Evolutionary conservation across 2,888 invertebrate species (phyloP).

Genomic region (Dicranocentrus wangi): DNA sequence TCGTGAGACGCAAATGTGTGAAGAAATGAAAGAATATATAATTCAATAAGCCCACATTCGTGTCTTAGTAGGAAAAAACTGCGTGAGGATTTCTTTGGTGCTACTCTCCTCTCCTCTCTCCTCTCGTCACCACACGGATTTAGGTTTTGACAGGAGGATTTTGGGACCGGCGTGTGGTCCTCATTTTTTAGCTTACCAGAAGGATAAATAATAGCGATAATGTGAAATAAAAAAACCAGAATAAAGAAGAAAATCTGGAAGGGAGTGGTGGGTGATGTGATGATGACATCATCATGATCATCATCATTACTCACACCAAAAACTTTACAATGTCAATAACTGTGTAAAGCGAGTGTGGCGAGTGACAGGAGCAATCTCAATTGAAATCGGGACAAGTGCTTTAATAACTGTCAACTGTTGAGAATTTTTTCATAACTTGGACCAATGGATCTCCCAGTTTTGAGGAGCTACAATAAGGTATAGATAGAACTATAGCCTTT

Average conservation of each 20-base stretch:
- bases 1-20: neutral
- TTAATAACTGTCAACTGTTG: too few relatives aligned
- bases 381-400: too few relatives aligned
- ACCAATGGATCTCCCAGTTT: too few relatives aligned
- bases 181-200: neutral
- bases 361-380: too few relatives aligned
- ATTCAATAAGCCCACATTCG: constrained; percentile 10
- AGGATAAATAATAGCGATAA: neutral
- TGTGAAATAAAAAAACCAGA: neutral
- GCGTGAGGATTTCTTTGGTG: neutral
- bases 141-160: constrained; percentile 44
- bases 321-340: too few relatives aligned
- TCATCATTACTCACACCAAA: neutral
- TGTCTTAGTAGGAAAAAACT: neutral
- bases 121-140: constrained; percentile 16
- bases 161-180: constrained; percentile 45
- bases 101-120: neutral
- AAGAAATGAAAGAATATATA: constrained; percentile 9
- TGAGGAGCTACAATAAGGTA: too few relatives aligned
- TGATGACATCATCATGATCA: constrained; percentile 6
- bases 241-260: neutral
- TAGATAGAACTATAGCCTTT: too few relatives aligned
- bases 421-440: too few relatives aligned
- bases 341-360: too few relatives aligned
- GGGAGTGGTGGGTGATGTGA: neutral